These are phyloP conservation scores for Dipus sagitta DNA, from an alignment of 2,797 vertebrate species.

Conservation along the genomic window DNA sequence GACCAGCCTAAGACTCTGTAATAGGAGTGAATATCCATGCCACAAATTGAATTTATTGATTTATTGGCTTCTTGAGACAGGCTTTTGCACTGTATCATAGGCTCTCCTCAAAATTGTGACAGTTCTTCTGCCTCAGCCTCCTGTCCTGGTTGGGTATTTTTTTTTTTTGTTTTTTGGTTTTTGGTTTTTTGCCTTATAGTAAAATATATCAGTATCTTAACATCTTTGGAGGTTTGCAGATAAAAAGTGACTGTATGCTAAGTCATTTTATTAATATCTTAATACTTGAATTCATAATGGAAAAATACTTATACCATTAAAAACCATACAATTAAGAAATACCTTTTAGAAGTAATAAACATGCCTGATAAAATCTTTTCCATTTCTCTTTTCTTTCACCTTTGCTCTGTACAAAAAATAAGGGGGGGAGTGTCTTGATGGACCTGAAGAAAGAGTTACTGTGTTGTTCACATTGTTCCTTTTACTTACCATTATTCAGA, in stretches of 20 bases:
- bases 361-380: slow-evolving; percentile 50
- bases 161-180: too few relatives aligned
- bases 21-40: neutral
- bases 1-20: slow-evolving; percentile 3
- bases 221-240: slow-evolving; percentile 15
- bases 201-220: slow-evolving; percentile 25
- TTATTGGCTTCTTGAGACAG: neutral
- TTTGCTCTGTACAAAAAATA: neutral
- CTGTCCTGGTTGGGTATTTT: neutral
- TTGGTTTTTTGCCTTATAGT: neutral
- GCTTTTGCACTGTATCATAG: neutral
- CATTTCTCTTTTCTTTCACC: neutral
- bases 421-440: neutral
- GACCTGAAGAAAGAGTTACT: slow-evolving; percentile 40
- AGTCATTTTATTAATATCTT: slow-evolving; percentile 53
- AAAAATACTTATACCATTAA: slow-evolving; percentile 18
- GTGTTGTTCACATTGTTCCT: slow-evolving; percentile 14
- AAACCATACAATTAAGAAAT: slow-evolving; percentile 37
- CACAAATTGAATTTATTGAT: neutral
- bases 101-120: neutral
- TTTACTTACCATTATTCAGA: slow-evolving; percentile 37
- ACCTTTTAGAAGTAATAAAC: slow-evolving; percentile 31
- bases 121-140: neutral
- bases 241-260: neutral
- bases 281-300: slow-evolving; percentile 26